phyloP scores from a whole-genome alignment of 2,888 invertebrate genomes.

The Thalpophila matura region DNA sequence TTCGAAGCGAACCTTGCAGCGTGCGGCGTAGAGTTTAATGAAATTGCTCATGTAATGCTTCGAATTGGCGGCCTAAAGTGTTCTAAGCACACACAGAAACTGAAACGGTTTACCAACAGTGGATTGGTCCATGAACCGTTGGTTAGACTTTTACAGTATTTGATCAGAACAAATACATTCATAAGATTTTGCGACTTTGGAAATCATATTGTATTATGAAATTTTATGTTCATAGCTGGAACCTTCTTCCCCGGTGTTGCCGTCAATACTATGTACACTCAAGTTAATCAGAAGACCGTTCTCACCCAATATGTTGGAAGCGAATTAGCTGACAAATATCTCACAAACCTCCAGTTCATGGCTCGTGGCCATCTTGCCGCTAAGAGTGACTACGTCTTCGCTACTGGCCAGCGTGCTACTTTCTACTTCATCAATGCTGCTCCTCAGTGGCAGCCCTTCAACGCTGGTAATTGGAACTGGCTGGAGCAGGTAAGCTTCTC shows the following conservation, averaged over 20 bases:
- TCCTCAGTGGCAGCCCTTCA: constrained; percentile 93
- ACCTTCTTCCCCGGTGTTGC: constrained; percentile 85
- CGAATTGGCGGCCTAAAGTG: no score
- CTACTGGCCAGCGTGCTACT: constrained; percentile 89
- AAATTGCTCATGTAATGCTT: no score
- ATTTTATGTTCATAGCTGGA: constrained; percentile 74
- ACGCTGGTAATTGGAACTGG: constrained; percentile 91
- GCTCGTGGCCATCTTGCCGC: constrained; percentile 92
- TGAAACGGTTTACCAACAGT: no score
- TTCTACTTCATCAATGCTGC: constrained; percentile 92
- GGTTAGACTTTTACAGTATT: no score
- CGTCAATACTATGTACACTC: constrained; percentile 82
- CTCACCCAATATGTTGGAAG: constrained; percentile 77
- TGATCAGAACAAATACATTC: neutral
- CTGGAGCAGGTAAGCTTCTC: constrained; percentile 80
- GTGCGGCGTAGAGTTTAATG: no score
- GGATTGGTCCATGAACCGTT: no score
- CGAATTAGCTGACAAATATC: constrained; percentile 82
- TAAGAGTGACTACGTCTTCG: constrained; percentile 92
- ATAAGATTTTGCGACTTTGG: neutral
- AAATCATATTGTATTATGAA: neutral
- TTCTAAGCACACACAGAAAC: no score
- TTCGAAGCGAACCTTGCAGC: no score
- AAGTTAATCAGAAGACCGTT: constrained; percentile 75
- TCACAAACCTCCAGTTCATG: constrained; percentile 84